Evolutionary conservation across 2,113 vertebrate species (phyloP).

Genomic region (Colinus virginianus): DNA sequence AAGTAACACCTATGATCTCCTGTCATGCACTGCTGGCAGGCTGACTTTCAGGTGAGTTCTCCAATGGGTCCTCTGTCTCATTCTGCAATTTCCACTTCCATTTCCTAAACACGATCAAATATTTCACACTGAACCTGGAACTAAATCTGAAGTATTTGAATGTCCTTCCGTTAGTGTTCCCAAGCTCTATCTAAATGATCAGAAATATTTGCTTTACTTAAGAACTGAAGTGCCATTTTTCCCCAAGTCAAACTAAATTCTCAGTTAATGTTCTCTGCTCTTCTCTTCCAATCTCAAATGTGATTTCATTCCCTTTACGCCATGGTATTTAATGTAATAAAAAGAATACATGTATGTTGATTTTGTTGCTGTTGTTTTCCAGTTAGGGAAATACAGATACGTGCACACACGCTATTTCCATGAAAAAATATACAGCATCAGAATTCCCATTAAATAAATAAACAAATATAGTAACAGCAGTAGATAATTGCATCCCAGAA

Average conservation of each 20-base stretch:
- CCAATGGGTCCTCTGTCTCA: background rate
- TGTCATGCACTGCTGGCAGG: fast-evolving
- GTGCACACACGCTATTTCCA: no score
- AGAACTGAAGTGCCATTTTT: background rate
- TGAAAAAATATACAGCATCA: background rate
- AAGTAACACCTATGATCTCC: fast-evolving
- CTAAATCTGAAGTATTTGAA: fast-evolving
- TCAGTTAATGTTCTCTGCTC: fast-evolving
- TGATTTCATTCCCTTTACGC: background rate
- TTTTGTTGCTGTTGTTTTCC: background rate
- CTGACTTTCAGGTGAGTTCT: background rate
- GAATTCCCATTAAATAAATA: background rate
- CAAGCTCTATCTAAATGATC: background rate
- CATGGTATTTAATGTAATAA: no score
- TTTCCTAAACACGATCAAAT: background rate
- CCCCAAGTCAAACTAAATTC: background rate
- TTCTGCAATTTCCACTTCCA: background rate
- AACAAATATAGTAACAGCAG: background rate
- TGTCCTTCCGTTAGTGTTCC: background rate
- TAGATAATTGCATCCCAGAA: background rate
- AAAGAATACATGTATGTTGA: background rate
- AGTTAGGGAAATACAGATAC: background rate
- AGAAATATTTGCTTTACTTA: background rate
- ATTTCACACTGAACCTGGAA: background rate
- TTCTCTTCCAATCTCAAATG: background rate